Conservation (phyloP, 64 coral and sea anemone genomes). For the Catalaphyllia jardinei region DNA sequence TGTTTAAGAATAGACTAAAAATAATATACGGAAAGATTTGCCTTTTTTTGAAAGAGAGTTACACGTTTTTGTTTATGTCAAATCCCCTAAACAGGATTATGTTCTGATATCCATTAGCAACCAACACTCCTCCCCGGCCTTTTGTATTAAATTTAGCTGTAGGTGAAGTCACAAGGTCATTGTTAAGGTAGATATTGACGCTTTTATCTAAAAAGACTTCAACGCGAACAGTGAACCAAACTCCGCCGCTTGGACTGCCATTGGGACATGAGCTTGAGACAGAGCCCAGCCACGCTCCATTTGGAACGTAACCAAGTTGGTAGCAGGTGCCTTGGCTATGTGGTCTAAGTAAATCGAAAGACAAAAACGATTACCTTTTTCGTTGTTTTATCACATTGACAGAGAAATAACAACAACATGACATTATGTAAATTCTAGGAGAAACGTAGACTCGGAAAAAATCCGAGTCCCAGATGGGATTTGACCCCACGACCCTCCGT, state of each 20-base stretch:
- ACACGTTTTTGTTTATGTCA: not conserved
- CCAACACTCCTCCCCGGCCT: conserved; percentile 40
- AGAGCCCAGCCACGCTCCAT: not conserved
- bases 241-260: conserved; percentile 28
- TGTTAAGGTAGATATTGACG: conserved; percentile 8
- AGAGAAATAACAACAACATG: too few relatives aligned
- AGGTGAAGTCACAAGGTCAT: conserved; percentile 1
- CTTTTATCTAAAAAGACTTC: conserved; percentile 7
- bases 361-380: not conserved
- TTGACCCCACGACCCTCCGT: too few relatives aligned
- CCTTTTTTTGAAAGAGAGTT: not conserved
- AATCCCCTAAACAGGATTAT: conserved; percentile 43
- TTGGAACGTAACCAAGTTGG: conserved; percentile 46
- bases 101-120: conserved; percentile 60
- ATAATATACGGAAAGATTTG: not conserved
- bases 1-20: too few relatives aligned
- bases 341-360: not conserved
- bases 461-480: too few relatives aligned
- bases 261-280: conserved; percentile 16
- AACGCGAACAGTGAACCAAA: conserved; percentile 20
- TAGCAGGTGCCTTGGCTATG: conserved; percentile 21
- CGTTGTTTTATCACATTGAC: too few relatives aligned
- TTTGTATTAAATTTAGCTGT: conserved; percentile 21
- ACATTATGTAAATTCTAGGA: too few relatives aligned
- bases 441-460: too few relatives aligned